These are phyloP conservation scores for Oplegnathus fasciatus DNA, from an alignment of 2,113 vertebrate genomes.

Conservation along the genomic window DNA sequence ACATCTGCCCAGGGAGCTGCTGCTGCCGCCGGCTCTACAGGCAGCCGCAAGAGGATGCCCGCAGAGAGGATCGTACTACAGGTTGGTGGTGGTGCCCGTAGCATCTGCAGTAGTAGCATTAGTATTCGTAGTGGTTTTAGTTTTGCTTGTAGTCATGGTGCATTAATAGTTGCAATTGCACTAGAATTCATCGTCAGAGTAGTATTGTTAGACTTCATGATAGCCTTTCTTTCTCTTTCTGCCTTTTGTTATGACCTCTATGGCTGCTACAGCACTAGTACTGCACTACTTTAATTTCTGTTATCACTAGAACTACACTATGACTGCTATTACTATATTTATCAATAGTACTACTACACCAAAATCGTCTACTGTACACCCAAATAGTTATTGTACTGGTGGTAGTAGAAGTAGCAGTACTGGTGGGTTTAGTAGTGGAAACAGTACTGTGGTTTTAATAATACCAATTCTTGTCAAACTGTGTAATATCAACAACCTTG, in stretches of 20 bases:
- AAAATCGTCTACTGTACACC: neutral
- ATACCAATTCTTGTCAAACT: neutral
- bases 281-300: neutral
- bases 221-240: neutral
- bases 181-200: neutral
- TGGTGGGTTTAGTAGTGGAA: neutral
- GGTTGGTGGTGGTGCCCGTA: slow-evolving; percentile 77
- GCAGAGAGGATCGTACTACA: slow-evolving; percentile 92
- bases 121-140: neutral
- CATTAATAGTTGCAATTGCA: neutral
- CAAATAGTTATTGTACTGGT: neutral
- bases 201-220: neutral
- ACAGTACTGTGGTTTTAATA: neutral
- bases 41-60: slow-evolving; percentile 83
- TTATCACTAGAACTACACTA: neutral
- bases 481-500: neutral
- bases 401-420: neutral
- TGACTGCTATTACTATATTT: neutral
- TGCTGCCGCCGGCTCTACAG: slow-evolving; percentile 71
- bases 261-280: neutral
- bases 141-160: neutral
- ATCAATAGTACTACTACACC: neutral
- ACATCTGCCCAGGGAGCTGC: slow-evolving; percentile 82
- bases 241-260: neutral
- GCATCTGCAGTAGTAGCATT: neutral